Evolutionary conservation across 2,888 invertebrate species (phyloP), one percentile per base, ranked within the genome.

Genomic region (Unio pictorum): DNA sequence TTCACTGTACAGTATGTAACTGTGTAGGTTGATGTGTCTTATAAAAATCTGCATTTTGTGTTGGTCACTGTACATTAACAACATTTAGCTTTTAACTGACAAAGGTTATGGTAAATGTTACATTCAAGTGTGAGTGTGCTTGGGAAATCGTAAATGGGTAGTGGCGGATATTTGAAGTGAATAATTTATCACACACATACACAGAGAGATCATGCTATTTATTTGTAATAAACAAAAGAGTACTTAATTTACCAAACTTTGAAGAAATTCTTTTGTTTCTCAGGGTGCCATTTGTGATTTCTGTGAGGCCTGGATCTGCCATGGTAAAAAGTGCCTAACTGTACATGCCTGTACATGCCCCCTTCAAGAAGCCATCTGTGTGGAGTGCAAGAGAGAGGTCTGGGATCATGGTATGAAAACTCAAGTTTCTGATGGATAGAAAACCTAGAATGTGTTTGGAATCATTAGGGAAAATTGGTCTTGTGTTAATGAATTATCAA

Each of bases 251-350:
- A 3, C 45, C 45, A 11, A 3, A 45, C 45, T 4, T 59, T 59
- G 11, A 17, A 59, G n/a, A 23, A 26, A 15, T n/a, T 30, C 26
- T 61, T 67, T 64, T 66, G 45, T 54, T 57, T 79, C 87, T 34
- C 85, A 95, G 95, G 98, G 98, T 61, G 98, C 98, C 0, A 95
- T 98, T 84, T 98, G 98, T 90, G 98, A 98, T 91, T 96, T 94
- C 91, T 98, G 98, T 87, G 98, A 98, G 91, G 97, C 98, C 0
- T 98, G 97, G 96, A 94, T 98, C 59, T 98, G 98, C 84, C 98
- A 98, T 88, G 96, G 97, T 0, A 93, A 95, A 78, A 96, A 96
- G 90, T 98, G 98, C 86, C 92, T 98, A 54, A 95, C 94, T 59
- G 91, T 93, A 0, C 98, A 98, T 88, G 96, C 97, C 0, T 98